phyloP scores from a whole-genome alignment of 2,888 invertebrate species.

The Aproaerema taeniolella region DNA sequence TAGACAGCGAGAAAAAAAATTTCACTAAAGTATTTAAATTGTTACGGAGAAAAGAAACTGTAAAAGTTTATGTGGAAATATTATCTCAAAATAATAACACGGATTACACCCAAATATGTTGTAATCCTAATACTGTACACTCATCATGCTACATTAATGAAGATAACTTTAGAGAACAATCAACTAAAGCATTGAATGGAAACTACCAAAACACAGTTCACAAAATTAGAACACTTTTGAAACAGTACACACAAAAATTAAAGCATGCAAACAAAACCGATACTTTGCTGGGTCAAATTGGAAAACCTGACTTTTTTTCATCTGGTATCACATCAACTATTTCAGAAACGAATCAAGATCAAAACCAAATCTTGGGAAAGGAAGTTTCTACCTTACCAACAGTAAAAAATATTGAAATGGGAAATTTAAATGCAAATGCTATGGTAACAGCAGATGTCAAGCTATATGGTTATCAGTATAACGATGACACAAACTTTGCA shows the following conservation, averaged over 20 bases:
- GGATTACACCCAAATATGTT: slow-evolving; percentile 37
- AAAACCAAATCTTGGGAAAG: too few relatives aligned
- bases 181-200: too few relatives aligned
- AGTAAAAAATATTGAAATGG: neutral
- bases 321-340: too few relatives aligned
- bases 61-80: slow-evolving; percentile 54
- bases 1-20: slow-evolving; percentile 38
- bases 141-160: slow-evolving; percentile 38
- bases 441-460: too few relatives aligned
- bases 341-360: too few relatives aligned
- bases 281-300: neutral
- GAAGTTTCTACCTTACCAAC: neutral
- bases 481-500: too few relatives aligned
- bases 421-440: neutral
- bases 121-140: too few relatives aligned
- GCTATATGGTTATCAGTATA: too few relatives aligned
- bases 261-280: slow-evolving; percentile 11
- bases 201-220: slow-evolving; percentile 33
- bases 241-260: slow-evolving; percentile 32
- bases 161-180: slow-evolving; percentile 10
- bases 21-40: slow-evolving; percentile 44
- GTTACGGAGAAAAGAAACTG: slow-evolving; percentile 35
- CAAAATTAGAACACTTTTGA: slow-evolving; percentile 38
- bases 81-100: slow-evolving; percentile 28
- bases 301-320: slow-evolving; percentile 1